Evolutionary conservation across 1,140 invertebrate species (phyloP).

Genomic region (Pissodes strobi): DNA sequence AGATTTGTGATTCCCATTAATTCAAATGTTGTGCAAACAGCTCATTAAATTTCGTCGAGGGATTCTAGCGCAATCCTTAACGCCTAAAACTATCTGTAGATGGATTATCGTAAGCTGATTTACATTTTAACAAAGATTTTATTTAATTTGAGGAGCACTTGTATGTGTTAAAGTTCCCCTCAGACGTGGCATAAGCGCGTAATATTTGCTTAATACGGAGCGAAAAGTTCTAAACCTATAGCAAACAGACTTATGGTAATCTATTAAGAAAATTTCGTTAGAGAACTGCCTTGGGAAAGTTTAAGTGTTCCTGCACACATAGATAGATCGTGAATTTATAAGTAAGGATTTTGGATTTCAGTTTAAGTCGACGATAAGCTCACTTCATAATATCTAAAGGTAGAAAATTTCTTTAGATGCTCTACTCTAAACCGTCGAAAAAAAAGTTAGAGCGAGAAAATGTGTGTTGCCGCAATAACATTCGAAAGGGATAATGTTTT

Average conservation of each 20-base stretch:
- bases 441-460: too few species aligned
- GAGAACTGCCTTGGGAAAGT: constrained; percentile 19
- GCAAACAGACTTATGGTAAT: constrained; percentile 31
- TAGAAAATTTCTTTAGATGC: too few species aligned
- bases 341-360: too few species aligned
- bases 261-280: constrained; percentile 36
- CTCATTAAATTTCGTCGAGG: not conserved
- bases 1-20: too few species aligned
- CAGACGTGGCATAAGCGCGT: constrained; percentile 19
- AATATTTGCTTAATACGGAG: constrained; percentile 23
- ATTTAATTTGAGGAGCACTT: constrained; percentile 23
- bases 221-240: constrained; percentile 25
- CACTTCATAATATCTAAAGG: too few species aligned
- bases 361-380: too few species aligned
- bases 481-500: too few species aligned
- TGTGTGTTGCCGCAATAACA: too few species aligned
- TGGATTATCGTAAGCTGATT: constrained; percentile 21
- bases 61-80: constrained; percentile 3
- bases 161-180: constrained; percentile 14
- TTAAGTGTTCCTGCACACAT: constrained; percentile 23
- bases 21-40: too few species aligned
- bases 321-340: constrained; percentile 25
- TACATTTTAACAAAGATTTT: constrained; percentile 27
- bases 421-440: too few species aligned
- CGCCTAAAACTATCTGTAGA: constrained; percentile 4